These are phyloP conservation scores for Cyclura pinguis DNA, from an alignment of 2,797 vertebrate genomes.

Conservation along the genomic window DNA sequence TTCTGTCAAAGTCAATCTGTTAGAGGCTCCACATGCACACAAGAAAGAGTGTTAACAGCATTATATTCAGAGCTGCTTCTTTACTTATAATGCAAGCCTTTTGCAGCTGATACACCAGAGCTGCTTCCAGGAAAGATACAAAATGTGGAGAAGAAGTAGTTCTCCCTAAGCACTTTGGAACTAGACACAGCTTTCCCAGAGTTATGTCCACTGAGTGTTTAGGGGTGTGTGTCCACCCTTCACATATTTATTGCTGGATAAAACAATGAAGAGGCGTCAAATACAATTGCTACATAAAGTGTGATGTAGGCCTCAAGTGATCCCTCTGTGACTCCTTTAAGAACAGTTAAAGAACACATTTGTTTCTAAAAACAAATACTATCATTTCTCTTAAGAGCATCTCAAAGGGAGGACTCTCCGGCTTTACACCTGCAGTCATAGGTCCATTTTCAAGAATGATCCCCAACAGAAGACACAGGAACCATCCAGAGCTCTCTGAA, in stretches of 20 bases:
- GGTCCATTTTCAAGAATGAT: not conserved
- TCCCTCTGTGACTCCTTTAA: not conserved
- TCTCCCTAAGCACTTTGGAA: not conserved
- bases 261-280: not conserved
- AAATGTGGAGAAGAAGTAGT: not conserved
- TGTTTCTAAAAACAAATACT: not conserved
- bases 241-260: not conserved
- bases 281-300: not conserved
- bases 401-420: not conserved
- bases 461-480: not conserved
- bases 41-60: not conserved
- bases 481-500: not conserved
- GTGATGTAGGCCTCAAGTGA: not conserved
- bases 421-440: not conserved
- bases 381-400: not conserved
- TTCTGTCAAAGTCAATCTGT: slow-evolving; percentile 31
- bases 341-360: too few species aligned
- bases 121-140: not conserved
- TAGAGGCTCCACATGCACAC: not conserved
- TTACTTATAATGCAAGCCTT: not conserved
- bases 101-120: not conserved
- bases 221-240: not conserved
- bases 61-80: not conserved
- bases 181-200: not conserved
- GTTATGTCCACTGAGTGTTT: not conserved